Base-by-base conservation (phyloP, 2,888 invertebrate genomes). In the Microchrysa polita region DNA sequence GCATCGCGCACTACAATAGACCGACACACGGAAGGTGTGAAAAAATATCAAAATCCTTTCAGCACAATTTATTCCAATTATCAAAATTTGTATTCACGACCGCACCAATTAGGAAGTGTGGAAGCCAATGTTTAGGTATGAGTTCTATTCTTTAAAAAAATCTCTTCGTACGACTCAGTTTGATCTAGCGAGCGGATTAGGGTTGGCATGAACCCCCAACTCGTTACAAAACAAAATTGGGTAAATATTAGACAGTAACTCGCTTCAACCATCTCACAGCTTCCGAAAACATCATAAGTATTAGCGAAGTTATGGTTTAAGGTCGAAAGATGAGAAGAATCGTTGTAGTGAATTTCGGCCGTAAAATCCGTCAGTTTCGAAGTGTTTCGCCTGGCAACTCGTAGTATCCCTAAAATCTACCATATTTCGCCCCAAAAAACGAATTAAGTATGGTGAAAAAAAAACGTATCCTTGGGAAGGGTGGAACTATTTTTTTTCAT, bases 1-100 rank as follows among this genome's bases (percentile, higher is more conserved):
- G n/a, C n/a, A n/a, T n/a, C n/a, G n/a, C n/a, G n/a, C 27, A 34
- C 27, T 34, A 34, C 27, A 34, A 34, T 34, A 34, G 27, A 34
- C 7, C 27, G 7, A 34, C 7, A 34, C 4, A 34, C 7, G 7
- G 27, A 34, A 34, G 27, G 48, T n/a, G 16, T 12, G 48, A 48
- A 48, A 48, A 48, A 48, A 48, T n/a, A 12, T n/a, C 5, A 48
- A 48, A 48, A 52, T 22, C 69, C 74, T 57, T 63, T 74, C 52
- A 53, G 48, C 74, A 65, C 71, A 74, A 65, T 63, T 65, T 65
- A 72, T 63, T 55, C 71, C 71, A 74, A 74, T 74, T 74, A 74
- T 74, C 74, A 72, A 74, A 74, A 74, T 74, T 74, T 72, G 72
- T 74, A 74, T 74, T 74, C 74, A 72, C 48, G 63, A 74, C 74